Evolutionary conservation across 2,797 vertebrate genomes (phyloP), one percentile per base, ranked within the genome.

Genomic region (Salmo trutta): DNA sequence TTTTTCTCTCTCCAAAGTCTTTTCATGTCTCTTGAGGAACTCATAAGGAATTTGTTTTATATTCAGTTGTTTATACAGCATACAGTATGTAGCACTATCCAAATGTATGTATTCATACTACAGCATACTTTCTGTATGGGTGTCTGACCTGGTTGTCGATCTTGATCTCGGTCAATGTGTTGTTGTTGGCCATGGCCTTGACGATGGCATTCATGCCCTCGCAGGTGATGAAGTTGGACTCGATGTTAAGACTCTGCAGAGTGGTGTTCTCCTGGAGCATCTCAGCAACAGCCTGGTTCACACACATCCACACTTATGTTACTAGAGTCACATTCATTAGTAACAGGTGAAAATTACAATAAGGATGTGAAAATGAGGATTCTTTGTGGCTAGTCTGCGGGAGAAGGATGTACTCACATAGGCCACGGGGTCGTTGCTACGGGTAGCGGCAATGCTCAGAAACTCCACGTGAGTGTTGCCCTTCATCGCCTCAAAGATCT

Each of bases 191-290:
- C 93, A 98, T 85, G 2, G 97, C 96, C 83, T 93, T 96, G 83
- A 97, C 87, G 74, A 99, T 88, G 1, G 95, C 94, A 94, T 93
- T 94, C 94, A 99, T 97, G 52, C 97, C 98, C 0, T 94, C 84
- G 0, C 95, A 90, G 56, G 95, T 98, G 88, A 99, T 99, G 92
- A 99, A 99, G 93, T 99, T 99, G 76, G 98, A 99, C 84, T 99
- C 97, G 0, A 99, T 94, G 83, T 99, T 99, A 89, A 99, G 95
- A 91, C 94, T 97, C 92, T 95, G 93, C 77, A 99, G 93, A 76
- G 92, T 95, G 78, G 91, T 96, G 91, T 99, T 99, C 80, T 94
- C 94, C 84, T 91, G 91, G 86, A 99, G 89, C 98, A 99, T 99
- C 90, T 96, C 96, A 0, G 97, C 97, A 80, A 97, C 93, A 0